Conservation (phyloP, 2,888 invertebrate genomes). For the Eupithecia abbreviata region DNA sequence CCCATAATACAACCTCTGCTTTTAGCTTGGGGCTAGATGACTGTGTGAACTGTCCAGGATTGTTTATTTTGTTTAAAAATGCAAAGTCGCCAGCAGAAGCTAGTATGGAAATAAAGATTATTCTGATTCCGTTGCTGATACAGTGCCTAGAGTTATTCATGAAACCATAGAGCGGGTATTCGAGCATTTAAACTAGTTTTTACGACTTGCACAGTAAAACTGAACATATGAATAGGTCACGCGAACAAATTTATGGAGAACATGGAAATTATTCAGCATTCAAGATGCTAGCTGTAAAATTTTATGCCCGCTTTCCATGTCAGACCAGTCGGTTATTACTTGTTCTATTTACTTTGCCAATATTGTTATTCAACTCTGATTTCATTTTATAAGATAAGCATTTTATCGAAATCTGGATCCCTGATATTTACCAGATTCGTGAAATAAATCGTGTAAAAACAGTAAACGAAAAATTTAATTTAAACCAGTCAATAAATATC, state of each 20-base stretch:
- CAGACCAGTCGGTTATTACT: conserved; percentile 20
- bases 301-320: conserved; percentile 40
- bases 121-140: not conserved
- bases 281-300: conserved; percentile 44
- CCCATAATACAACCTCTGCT: too few species aligned
- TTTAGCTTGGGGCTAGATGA: too few species aligned
- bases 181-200: conserved; percentile 23
- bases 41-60: too few species aligned
- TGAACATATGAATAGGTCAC: conserved; percentile 29
- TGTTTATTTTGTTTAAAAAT: not conserved
- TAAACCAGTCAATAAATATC: not conserved
- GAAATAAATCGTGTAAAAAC: not conserved
- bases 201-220: conserved; percentile 30
- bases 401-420: not conserved
- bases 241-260: conserved; percentile 36
- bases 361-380: not conserved
- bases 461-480: not conserved
- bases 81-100: not conserved
- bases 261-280: conserved; percentile 42
- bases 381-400: not conserved
- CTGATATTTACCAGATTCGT: not conserved
- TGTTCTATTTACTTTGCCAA: not conserved
- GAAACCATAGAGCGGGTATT: conserved; percentile 8
- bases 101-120: conserved; percentile 2
- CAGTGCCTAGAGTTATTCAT: not conserved